Conservation (phyloP, 2,888 invertebrate species). For the Cheilosia soror region DNA sequence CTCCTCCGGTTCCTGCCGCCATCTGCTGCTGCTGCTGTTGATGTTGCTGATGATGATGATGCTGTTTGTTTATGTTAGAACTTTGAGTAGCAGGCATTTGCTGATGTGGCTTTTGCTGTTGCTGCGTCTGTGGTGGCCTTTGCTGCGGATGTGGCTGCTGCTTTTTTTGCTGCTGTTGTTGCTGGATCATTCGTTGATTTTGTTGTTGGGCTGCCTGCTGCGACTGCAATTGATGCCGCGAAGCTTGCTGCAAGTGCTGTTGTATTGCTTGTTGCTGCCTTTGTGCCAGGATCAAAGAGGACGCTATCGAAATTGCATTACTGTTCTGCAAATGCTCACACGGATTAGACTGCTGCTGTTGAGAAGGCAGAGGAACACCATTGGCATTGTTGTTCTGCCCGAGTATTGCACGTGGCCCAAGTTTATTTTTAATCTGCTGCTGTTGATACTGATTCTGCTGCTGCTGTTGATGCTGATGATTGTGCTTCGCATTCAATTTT, state of each 20-base stretch:
- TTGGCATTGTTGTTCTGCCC: constrained; percentile 79
- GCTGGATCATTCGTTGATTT: constrained; percentile 35
- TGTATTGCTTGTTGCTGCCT: constrained; percentile 66
- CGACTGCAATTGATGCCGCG: constrained; percentile 50
- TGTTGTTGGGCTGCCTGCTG: constrained; percentile 19
- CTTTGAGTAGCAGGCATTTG: constrained; percentile 1
- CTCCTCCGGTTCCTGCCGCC: constrained; percentile 15
- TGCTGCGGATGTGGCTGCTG: constrained; percentile 27
- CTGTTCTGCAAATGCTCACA: constrained; percentile 72
- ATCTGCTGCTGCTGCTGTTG: constrained; percentile 52
- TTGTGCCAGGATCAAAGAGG: constrained; percentile 75
- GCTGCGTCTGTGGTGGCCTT: constrained; percentile 24
- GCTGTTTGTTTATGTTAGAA: constrained; percentile 22
- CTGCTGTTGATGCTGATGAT: constrained; percentile 46
- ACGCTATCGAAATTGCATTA: constrained; percentile 74
- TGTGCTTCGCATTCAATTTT: constrained; percentile 50
- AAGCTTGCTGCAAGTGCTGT: constrained; percentile 64
- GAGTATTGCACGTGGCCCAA: constrained; percentile 75
- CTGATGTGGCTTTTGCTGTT: constrained; percentile 33
- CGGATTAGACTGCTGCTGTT: constrained; percentile 33
- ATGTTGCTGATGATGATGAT: constrained; percentile 22
- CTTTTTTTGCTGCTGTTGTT: constrained; percentile 14
- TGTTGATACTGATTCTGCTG: constrained; percentile 69
- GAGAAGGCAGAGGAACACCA: constrained; percentile 14
- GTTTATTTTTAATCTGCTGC: constrained; percentile 57